A percentile compares a stretch with the other conserved stretches of the same genome.
Evolutionary conservation across 2,797 vertebrate genomes (phyloP).

Genomic region (Lepus townsendii): DNA sequence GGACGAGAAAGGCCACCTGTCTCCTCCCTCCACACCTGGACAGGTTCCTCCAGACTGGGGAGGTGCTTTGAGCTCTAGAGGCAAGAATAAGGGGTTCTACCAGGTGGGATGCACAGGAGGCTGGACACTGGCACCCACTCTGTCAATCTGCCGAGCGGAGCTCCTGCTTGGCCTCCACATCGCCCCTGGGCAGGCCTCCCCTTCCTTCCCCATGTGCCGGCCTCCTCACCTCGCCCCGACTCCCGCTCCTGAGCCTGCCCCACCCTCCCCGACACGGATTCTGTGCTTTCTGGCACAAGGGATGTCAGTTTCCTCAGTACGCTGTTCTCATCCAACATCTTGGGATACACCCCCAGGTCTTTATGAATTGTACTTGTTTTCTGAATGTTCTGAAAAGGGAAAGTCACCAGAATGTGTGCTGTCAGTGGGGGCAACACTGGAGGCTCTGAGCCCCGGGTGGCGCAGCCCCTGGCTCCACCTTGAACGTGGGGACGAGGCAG

Average conservation of each 20-base stretch:
- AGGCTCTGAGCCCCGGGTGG: background rate
- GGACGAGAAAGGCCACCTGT: background rate
- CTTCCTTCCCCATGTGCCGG: background rate
- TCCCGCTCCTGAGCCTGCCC: background rate
- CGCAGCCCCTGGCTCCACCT: background rate
- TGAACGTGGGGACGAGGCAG: background rate
- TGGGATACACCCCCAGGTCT: background rate
- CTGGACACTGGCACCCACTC: background rate
- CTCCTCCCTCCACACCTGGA: background rate
- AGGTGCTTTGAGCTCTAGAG: background rate
- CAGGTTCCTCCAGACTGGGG: background rate
- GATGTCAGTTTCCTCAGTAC: background rate
- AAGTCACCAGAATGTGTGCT: background rate
- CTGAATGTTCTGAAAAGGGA: background rate
- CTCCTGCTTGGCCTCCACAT: background rate
- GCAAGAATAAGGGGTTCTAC: background rate
- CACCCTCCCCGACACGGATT: background rate
- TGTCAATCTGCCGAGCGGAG: background rate
- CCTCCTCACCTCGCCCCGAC: background rate
- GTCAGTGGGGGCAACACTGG: background rate
- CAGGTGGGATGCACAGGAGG: rapidly evolving
- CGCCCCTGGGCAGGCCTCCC: background rate
- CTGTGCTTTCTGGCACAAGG: background rate
- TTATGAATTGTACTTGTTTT: background rate
- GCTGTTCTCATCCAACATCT: slow-evolving; percentile 12